These are phyloP conservation scores for Blastomussa wellsi DNA, from an alignment of 92 coral and sea anemone genomes.

Conservation along the genomic window DNA sequence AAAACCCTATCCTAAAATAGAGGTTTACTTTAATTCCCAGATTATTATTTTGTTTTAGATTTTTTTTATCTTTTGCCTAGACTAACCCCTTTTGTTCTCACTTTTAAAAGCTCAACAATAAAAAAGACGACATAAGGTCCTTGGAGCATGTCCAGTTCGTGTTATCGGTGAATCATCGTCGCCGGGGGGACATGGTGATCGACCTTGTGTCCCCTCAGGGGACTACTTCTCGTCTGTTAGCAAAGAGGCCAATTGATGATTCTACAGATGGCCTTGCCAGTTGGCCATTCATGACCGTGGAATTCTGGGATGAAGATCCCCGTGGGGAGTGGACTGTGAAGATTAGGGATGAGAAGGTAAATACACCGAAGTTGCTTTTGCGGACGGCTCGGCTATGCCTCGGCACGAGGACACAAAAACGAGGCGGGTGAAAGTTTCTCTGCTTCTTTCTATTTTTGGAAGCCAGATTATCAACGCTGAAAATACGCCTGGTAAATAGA, in stretches of 20 bases:
- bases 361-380: no score
- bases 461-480: not conserved
- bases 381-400: no score
- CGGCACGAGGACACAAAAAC: no score
- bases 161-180: conserved; percentile 63
- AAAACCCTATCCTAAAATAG: no score
- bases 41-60: no score
- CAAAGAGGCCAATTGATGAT: conserved; percentile 54
- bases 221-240: conserved; percentile 61
- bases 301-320: conserved; percentile 82
- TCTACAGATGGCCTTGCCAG: conserved; percentile 52
- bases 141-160: conserved; percentile 73
- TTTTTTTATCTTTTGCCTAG: not conserved
- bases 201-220: conserved; percentile 72
- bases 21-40: no score
- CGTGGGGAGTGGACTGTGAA: conserved; percentile 67
- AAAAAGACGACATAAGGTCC: conserved; percentile 31
- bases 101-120: conserved; percentile 10
- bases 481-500: not conserved
- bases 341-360: conserved; percentile 47
- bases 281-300: conserved; percentile 77
- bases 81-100: not conserved
- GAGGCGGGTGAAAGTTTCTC: no score
- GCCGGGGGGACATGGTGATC: conserved; percentile 75
- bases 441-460: no score